Percentiles rank a stretch among this genome's conserved stretches.
These are phyloP conservation scores for Cryptotis parvus DNA, from an alignment of 2,113 vertebrate genomes.

Conservation along the genomic window DNA sequence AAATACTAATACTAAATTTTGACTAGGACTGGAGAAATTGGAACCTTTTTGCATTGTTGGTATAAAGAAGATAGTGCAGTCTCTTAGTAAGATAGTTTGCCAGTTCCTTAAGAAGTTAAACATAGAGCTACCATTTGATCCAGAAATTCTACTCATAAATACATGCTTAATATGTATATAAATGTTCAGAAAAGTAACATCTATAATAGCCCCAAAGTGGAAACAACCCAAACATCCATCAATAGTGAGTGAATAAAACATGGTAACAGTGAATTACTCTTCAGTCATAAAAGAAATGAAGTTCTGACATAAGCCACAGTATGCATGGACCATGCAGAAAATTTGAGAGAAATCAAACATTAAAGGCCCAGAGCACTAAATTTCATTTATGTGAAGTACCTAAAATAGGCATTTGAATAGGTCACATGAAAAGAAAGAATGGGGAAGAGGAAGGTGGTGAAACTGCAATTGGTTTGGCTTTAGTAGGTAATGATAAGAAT, in stretches of 20 bases:
- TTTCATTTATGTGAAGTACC: not conserved
- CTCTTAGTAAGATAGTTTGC: slow-evolving; percentile 3
- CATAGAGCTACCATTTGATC: not conserved
- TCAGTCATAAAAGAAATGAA: not conserved
- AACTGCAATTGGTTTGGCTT: not conserved
- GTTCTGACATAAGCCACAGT: not conserved
- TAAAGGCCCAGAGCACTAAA: not conserved
- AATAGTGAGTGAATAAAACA: not conserved
- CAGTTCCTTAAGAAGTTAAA: not conserved
- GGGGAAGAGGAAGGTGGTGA: not conserved
- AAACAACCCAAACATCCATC: not conserved
- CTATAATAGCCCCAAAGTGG: not conserved
- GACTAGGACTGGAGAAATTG: not conserved
- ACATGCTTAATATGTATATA: not conserved
- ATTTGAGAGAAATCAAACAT: not conserved
- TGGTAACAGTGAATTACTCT: not conserved
- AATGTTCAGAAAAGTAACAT: not conserved
- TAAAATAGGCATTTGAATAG: not conserved
- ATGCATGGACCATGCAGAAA: not conserved
- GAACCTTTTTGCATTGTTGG: not conserved
- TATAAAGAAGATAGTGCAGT: not conserved
- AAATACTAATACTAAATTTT: not conserved
- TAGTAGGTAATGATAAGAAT: not conserved
- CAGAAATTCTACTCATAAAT: not conserved
- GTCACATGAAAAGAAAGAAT: not conserved